A percentile compares a stretch with the other conserved stretches of the same genome.
phyloP scores from a whole-genome alignment of 1,140 invertebrate species.

The Drosophila ficusphila region DNA sequence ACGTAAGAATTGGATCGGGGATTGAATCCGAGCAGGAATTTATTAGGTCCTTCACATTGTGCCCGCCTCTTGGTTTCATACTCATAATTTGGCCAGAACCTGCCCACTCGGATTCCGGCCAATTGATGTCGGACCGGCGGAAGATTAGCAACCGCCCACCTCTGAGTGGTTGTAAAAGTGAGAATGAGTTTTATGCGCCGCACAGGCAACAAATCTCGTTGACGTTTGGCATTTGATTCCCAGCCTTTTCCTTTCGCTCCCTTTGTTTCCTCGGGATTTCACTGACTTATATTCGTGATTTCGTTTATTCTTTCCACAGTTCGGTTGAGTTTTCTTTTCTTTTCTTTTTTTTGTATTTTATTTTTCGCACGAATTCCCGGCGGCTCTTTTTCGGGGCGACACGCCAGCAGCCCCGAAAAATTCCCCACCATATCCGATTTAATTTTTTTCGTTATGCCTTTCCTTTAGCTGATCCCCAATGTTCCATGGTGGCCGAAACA shows the following conservation, averaged over 20 bases:
- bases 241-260: constrained; percentile 25
- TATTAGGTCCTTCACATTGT: constrained; percentile 13
- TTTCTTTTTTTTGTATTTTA: constrained; percentile 19
- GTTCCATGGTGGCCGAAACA: constrained; percentile 8
- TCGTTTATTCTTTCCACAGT: constrained; percentile 40
- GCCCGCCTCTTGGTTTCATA: constrained; percentile 2
- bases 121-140: constrained; percentile 30
- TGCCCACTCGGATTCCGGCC: constrained; percentile 32
- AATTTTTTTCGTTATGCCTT: constrained; percentile 35
- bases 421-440: constrained; percentile 45
- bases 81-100: constrained; percentile 33
- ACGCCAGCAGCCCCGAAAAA: constrained; percentile 37
- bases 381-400: constrained; percentile 22
- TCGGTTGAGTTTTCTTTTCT: constrained; percentile 9
- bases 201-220: constrained; percentile 46
- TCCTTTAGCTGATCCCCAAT: constrained; percentile 7
- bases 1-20: constrained; percentile 20
- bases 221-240: constrained; percentile 49
- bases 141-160: constrained; percentile 30
- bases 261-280: constrained; percentile 32
- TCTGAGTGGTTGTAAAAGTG: constrained; percentile 37
- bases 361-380: constrained; percentile 45
- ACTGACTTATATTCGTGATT: constrained; percentile 39
- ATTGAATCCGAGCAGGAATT: constrained; percentile 25
- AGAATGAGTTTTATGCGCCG: constrained; percentile 44